These are phyloP conservation scores for Polyergus mexicanus DNA, from an alignment of 1,140 invertebrate species.

Conservation along the genomic window DNA sequence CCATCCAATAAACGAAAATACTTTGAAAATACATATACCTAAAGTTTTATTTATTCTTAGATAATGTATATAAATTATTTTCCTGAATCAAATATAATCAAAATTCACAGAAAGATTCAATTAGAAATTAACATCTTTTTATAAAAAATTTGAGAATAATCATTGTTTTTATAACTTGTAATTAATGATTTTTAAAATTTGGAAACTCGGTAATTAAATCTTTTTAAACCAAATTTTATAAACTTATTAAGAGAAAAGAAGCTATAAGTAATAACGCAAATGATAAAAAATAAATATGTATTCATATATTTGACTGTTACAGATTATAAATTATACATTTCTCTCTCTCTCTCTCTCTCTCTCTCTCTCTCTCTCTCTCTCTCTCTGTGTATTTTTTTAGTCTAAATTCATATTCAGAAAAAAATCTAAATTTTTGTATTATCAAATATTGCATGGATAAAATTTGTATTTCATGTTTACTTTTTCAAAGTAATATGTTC, in stretches of 20 bases:
- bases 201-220: neutral
- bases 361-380: no score
- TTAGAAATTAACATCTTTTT: neutral
- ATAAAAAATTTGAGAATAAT: neutral
- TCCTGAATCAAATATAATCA: neutral
- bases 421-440: neutral
- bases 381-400: neutral
- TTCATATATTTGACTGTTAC: neutral
- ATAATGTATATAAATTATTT: neutral
- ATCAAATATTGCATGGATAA: neutral
- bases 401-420: neutral
- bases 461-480: neutral
- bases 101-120: neutral
- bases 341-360: no score
- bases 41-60: neutral
- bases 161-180: neutral
- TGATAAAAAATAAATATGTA: neutral
- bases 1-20: constrained; percentile 32
- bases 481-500: neutral
- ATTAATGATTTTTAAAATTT: neutral
- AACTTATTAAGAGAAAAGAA: neutral
- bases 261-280: neutral
- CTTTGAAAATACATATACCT: neutral
- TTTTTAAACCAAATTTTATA: neutral
- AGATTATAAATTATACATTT: neutral